Conservation (phyloP, 2,888 invertebrate genomes). For the Sceliomorpha sp. region DNA sequence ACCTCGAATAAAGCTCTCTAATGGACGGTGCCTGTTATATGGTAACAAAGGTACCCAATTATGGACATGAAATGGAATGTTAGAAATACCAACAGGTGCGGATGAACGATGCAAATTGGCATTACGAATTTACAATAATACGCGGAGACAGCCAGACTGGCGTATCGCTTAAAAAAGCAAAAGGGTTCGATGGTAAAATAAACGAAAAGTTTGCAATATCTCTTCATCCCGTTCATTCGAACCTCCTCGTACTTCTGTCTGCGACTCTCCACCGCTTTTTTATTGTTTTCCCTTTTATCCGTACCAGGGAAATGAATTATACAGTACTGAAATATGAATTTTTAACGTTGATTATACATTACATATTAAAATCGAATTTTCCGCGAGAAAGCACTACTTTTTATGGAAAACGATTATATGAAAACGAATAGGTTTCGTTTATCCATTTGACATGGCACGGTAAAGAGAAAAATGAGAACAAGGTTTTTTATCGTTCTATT, state of each 20-base stretch:
- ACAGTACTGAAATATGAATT: constrained; percentile 12
- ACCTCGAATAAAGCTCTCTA: constrained; percentile 60
- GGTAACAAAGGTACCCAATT: constrained; percentile 65
- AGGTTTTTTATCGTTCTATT: constrained; percentile 5
- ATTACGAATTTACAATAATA: constrained; percentile 58
- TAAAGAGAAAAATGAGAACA: no score
- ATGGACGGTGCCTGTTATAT: constrained; percentile 62
- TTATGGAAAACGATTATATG: no score
- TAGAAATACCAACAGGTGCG: constrained; percentile 66
- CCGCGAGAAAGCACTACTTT: no score
- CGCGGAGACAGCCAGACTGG: constrained; percentile 27
- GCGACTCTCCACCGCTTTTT: background rate
- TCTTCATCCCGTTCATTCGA: constrained; percentile 22
- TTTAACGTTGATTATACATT: no score
- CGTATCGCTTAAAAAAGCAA: constrained; percentile 31
- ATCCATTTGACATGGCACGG: no score
- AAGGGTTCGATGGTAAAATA: constrained; percentile 42
- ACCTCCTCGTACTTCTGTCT: constrained; percentile 17
- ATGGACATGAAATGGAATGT: constrained; percentile 64
- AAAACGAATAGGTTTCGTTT: constrained; percentile 23
- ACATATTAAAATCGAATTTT: no score
- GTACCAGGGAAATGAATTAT: constrained; percentile 24
- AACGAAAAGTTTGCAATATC: constrained; percentile 35
- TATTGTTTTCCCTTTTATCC: background rate
- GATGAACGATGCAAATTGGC: constrained; percentile 65